Evolutionary conservation across 2,888 invertebrate genomes (phyloP).

Genomic region (Drosophila leonis): DNA sequence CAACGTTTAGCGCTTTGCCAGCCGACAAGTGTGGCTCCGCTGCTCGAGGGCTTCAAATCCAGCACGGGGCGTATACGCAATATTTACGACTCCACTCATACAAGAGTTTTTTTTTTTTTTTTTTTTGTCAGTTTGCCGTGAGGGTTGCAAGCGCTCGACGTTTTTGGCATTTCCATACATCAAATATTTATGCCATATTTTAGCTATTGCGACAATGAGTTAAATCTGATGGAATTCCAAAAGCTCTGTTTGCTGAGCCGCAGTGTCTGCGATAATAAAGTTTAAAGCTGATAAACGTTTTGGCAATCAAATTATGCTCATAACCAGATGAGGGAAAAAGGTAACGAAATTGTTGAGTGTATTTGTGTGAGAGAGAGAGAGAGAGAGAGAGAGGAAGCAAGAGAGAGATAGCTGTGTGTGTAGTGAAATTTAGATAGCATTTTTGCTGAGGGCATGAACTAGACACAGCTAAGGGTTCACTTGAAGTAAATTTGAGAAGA

Average conservation of each 20-base stretch:
- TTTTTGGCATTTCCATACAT: slow-evolving; percentile 65
- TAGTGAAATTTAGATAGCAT: slow-evolving; percentile 1
- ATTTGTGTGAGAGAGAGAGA: background rate
- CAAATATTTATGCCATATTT: slow-evolving; percentile 81
- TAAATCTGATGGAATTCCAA: slow-evolving; percentile 74
- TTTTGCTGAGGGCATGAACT: background rate
- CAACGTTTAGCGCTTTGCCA: slow-evolving; percentile 72
- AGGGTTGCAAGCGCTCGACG: slow-evolving; percentile 37
- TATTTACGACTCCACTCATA: slow-evolving; percentile 54
- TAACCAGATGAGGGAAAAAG: slow-evolving; percentile 39
- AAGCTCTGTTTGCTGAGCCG: slow-evolving; percentile 33
- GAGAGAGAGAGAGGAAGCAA: background rate
- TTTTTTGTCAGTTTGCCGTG: slow-evolving; percentile 27
- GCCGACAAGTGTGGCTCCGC: slow-evolving; percentile 69
- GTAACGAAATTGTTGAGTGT: slow-evolving; percentile 9
- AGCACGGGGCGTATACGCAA: slow-evolving; percentile 63
- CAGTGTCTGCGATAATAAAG: slow-evolving; percentile 75
- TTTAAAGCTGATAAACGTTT: slow-evolving; percentile 82
- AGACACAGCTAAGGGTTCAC: background rate
- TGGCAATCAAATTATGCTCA: slow-evolving; percentile 82
- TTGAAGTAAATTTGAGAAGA: background rate
- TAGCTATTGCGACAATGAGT: slow-evolving; percentile 75
- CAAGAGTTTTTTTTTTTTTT: slow-evolving; percentile 19
- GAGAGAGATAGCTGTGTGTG: background rate
- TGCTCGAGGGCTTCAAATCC: slow-evolving; percentile 71